phyloP scores from a whole-genome alignment of 2,888 invertebrate genomes.

The Yponomeuta malinellus region DNA sequence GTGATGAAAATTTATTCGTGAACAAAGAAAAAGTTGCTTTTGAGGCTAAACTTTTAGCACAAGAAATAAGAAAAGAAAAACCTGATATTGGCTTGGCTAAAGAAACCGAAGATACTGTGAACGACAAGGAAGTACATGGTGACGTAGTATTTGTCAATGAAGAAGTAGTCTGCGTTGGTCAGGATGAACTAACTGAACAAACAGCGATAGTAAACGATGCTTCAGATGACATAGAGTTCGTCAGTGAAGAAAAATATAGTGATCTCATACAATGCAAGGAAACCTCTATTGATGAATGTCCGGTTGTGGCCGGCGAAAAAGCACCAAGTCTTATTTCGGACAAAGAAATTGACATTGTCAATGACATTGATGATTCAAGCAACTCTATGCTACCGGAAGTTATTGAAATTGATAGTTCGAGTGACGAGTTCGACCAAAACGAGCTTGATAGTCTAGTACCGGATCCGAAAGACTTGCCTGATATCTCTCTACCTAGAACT shows the following conservation, averaged over 20 bases:
- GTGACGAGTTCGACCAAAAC: slow-evolving; percentile 27
- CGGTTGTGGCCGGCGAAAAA: not conserved
- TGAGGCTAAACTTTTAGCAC: not conserved
- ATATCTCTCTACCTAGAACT: not conserved
- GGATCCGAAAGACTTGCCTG: too few relatives aligned
- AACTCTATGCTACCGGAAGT: slow-evolving; percentile 25
- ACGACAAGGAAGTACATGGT: not conserved
- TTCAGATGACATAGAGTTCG: not conserved
- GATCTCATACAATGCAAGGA: not conserved
- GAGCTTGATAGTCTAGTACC: not conserved
- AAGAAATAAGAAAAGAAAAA: not conserved
- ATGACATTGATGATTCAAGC: not conserved
- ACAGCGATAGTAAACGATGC: not conserved
- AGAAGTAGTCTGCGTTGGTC: not conserved
- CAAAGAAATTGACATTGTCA: not conserved
- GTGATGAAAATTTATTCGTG: not conserved
- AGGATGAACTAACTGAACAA: not conserved
- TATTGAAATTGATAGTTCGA: slow-evolving; percentile 48
- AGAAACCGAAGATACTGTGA: not conserved
- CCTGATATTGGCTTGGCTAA: not conserved
- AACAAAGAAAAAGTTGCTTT: not conserved
- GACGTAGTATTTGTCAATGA: not conserved
- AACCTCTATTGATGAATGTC: too few relatives aligned
- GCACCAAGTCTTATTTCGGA: not conserved
- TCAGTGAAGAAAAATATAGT: not conserved